A percentile compares a stretch with the other conserved stretches of the same genome.
Conservation (phyloP, 2,888 invertebrate species). For the Carterocephalus palaemon region DNA sequence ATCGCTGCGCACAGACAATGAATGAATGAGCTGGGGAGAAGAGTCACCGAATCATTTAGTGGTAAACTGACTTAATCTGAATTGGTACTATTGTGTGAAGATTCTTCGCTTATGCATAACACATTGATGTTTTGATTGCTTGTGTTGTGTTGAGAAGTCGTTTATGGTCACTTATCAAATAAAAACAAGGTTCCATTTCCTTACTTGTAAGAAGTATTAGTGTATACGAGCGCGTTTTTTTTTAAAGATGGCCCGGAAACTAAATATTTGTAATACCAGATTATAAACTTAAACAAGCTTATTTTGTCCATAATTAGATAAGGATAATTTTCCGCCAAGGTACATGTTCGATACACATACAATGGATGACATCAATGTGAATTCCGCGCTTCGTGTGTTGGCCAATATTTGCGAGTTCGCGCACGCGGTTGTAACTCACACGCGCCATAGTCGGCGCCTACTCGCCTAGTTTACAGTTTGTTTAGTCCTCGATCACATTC, state of each 20-base stretch:
- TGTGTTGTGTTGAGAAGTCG: neutral
- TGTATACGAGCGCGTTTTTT: too few species aligned
- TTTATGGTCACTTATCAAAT: neutral
- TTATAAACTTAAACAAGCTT: neutral
- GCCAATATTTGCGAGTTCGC: slow-evolving; percentile 3
- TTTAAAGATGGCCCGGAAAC: too few species aligned
- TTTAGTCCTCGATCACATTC: slow-evolving; percentile 14
- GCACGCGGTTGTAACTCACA: neutral
- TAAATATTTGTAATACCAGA: slow-evolving; percentile 2
- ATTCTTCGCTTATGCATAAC: slow-evolving; percentile 10
- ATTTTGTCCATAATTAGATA: neutral
- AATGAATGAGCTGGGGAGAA: slow-evolving; percentile 37
- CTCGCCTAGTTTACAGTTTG: slow-evolving; percentile 18
- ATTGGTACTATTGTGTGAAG: slow-evolving; percentile 18
- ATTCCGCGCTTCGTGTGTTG: neutral
- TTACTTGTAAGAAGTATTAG: too few species aligned
- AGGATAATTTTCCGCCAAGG: neutral
- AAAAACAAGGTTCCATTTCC: slow-evolving; percentile 18
- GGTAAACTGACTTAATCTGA: slow-evolving; percentile 26
- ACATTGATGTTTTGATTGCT: neutral
- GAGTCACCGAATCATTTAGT: slow-evolving; percentile 30
- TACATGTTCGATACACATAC: neutral
- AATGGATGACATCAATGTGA: slow-evolving; percentile 4
- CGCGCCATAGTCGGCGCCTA: neutral
- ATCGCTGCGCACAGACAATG: slow-evolving; percentile 37